Conservation (phyloP, 1,140 invertebrate genomes). For the Zelostemma sp. region DNA sequence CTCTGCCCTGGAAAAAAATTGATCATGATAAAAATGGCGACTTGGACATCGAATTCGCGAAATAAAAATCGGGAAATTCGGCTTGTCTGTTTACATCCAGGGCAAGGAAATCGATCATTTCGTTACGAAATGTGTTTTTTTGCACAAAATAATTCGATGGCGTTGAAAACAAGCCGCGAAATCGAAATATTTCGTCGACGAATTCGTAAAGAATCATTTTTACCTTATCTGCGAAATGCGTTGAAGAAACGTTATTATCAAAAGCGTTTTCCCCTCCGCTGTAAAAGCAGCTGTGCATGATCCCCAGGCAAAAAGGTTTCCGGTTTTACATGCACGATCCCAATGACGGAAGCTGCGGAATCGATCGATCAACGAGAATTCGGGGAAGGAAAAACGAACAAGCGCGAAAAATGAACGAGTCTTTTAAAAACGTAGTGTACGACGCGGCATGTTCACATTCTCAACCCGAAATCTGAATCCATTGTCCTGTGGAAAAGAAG, state of each 20-base stretch:
- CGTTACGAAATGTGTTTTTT: no score
- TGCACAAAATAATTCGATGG: no score
- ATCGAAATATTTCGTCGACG: no score
- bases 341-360: background rate
- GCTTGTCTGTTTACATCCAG: no score
- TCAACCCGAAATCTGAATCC: background rate
- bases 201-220: no score
- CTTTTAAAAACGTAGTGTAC: background rate
- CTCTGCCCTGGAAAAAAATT: no score
- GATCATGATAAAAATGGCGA: no score
- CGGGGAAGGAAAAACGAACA: background rate
- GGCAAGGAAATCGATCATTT: no score
- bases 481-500: background rate
- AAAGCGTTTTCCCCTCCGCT: constrained; percentile 15
- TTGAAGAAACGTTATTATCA: constrained; percentile 18
- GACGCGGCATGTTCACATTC: constrained; percentile 24
- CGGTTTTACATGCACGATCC: background rate
- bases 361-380: background rate
- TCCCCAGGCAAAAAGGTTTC: background rate
- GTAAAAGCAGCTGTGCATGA: constrained; percentile 24
- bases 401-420: background rate
- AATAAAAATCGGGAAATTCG: no score
- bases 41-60: no score
- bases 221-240: constrained; percentile 12
- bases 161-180: no score